Base-by-base conservation (phyloP, 92 coral and sea anemone species). In the Meandrina meandrites region DNA sequence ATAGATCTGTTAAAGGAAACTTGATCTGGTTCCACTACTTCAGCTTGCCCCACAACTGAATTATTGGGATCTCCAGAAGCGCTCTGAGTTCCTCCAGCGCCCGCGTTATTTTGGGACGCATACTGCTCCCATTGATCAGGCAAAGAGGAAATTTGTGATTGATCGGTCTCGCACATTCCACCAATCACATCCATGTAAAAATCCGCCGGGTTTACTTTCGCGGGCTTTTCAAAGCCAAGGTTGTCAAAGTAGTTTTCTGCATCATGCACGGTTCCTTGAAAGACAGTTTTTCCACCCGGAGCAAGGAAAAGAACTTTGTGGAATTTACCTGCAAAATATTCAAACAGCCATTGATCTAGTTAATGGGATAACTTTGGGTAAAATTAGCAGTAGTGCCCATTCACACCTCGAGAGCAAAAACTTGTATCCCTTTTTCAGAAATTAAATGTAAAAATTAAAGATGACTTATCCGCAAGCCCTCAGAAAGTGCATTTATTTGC, bases 171-270 rank as follows among this genome's bases (percentile, higher is more conserved):
- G 18, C 28, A 36, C 78, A 73, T 3, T 78, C 96, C 98, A 50
- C 96, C 98, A 74, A 95, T 95, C 69, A 93, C 95, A 66, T 95
- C 98, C 98, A 95, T 95, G 86, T 93, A 95, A 77, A 83, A 95
- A 70, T 95, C 98, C 35, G 98, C 98, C 16, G 98, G 98, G 87
- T 95, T 95, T 57, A 95, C 90, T 66, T 91, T 91, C 47, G 81
- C 91, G 12, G 98, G 98, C 50, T 79, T 91, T 0, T 16, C 24
- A n/a, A 91, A 86, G 27, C 94, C 94, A 17, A 91, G 92, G 12
- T 69, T 60, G 4, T 68, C 57, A 86, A 95, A 95, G 79, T 95
- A 92, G 17, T 68, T 68, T 70, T 87, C 92, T 12, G 98, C 95
- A 34, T 88, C 92, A 3, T 86, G 86, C 9, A 95, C 95, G 7